Evolutionary conservation across 2,888 invertebrate genomes (phyloP), one percentile per base, ranked within the genome.

Genomic region (Leucozona laternaria): DNA sequence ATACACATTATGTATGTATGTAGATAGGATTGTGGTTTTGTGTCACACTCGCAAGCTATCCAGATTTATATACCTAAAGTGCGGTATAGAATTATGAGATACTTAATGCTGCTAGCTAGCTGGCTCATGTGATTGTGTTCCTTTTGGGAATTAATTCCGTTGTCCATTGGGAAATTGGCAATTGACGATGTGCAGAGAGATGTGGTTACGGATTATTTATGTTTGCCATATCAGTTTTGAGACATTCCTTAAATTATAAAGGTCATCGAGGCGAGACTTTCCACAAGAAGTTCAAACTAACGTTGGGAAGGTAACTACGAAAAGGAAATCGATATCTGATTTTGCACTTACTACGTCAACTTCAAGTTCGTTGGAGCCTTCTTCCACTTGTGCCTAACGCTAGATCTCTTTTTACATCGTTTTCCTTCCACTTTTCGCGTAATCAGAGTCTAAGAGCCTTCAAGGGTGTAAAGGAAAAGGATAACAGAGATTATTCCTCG

Each of bases 151-250:
- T 79, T 79, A 84, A 79, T 84, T 79, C 76, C 71, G 79, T 84
- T 84, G 79, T 79, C 84, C 70, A 71, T 55, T 72, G 79, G 76
- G 72, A 80, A 77, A 85, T 77, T 77, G 72, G 60, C 85, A 80
- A 77, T 76, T 85, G 80, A 73, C 77, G 77, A 80, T 80, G 80
- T 85, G 76, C 73, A 40, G 72, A 57, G 37, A 76, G 50, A 68
- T 68, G 50, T 22, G 75, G 57, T 55, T 50, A 50, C 43, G 64
- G 64, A 57, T 73, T 68, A 78, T 79, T 79, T 75, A 57, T 58
- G 43, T 71, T n/a, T 50, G 48, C 48, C 48, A 68, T 34, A 60
- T 57, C n/a, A 70, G 31, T 76, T 66, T 76, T 43, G 50, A 57
- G 75, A 64, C 58, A 71, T 79, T 73, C 40, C 25, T 31, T 13